phyloP scores from a whole-genome alignment of 2,888 invertebrate species.

The Adelognathus sp. region DNA sequence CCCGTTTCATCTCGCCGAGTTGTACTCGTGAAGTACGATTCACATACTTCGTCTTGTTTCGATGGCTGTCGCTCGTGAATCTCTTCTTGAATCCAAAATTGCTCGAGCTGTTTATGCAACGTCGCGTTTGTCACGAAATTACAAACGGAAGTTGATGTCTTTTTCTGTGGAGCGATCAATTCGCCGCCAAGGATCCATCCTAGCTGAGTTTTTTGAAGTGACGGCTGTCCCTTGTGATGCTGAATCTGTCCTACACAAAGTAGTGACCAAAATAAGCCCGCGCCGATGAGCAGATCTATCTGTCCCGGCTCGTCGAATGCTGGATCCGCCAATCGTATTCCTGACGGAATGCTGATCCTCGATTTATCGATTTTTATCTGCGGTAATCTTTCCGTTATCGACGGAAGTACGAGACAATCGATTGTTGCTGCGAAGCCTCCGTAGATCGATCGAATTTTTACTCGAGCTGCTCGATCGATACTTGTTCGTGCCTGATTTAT shows the following conservation, averaged over 20 bases:
- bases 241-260: slow-evolving; percentile 45
- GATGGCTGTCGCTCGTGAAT: neutral
- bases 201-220: slow-evolving; percentile 37
- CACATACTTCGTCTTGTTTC: slow-evolving; percentile 9
- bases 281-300: slow-evolving; percentile 43
- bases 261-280: slow-evolving; percentile 46
- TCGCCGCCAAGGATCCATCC: slow-evolving; percentile 47
- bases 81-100: slow-evolving; percentile 17
- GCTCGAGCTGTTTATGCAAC: slow-evolving; percentile 9
- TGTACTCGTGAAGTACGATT: slow-evolving; percentile 12
- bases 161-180: neutral
- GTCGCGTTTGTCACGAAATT: neutral
- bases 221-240: slow-evolving; percentile 13
- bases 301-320: slow-evolving; percentile 45
- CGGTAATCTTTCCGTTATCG: slow-evolving; percentile 40
- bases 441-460: slow-evolving; percentile 44
- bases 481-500: slow-evolving; percentile 39
- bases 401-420: slow-evolving; percentile 46
- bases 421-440: slow-evolving; percentile 33
- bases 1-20: neutral
- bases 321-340: slow-evolving; percentile 48
- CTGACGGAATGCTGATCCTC: slow-evolving; percentile 31
- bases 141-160: neutral
- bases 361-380: slow-evolving; percentile 29
- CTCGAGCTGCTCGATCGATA: slow-evolving; percentile 30